A percentile compares a stretch with the other conserved stretches of the same genome.
These are phyloP conservation scores for Pygmarrhopalites habei DNA, from an alignment of 1,140 invertebrate species.

Conservation along the genomic window DNA sequence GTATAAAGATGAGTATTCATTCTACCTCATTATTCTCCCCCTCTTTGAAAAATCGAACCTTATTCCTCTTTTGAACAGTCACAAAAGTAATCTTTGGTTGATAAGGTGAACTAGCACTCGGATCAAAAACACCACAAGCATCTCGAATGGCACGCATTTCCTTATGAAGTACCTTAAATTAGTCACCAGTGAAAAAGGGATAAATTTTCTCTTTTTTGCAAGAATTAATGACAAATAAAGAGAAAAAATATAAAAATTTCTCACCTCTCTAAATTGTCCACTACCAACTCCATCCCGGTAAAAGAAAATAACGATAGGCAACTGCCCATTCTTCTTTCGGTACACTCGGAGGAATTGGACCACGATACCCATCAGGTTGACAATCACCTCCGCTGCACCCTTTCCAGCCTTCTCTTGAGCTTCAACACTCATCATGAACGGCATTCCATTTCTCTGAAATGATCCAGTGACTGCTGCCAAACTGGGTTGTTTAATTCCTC, in stretches of 20 bases:
- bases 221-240: neutral
- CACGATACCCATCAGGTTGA: conserved; percentile 39
- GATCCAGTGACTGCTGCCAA: conserved; percentile 35
- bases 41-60: conserved; percentile 59
- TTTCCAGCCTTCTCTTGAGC: conserved; percentile 29
- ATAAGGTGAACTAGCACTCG: conserved; percentile 57
- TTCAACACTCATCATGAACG: conserved; percentile 33
- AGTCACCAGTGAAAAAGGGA: too few relatives aligned
- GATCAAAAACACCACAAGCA: conserved; percentile 53
- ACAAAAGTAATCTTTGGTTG: conserved; percentile 50
- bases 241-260: neutral
- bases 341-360: conserved; percentile 40
- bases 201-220: neutral
- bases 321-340: conserved; percentile 12
- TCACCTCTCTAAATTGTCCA: conserved; percentile 46
- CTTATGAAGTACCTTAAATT: conserved; percentile 46
- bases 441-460: conserved; percentile 28
- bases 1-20: conserved; percentile 52
- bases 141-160: conserved; percentile 61
- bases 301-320: conserved; percentile 44
- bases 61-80: conserved; percentile 50
- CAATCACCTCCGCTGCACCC: conserved; percentile 41
- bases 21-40: conserved; percentile 75
- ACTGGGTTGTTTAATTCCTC: conserved; percentile 7
- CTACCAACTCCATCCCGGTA: conserved; percentile 49